Conservation (phyloP, 2,888 invertebrate species). For the Pollenia labialis region DNA sequence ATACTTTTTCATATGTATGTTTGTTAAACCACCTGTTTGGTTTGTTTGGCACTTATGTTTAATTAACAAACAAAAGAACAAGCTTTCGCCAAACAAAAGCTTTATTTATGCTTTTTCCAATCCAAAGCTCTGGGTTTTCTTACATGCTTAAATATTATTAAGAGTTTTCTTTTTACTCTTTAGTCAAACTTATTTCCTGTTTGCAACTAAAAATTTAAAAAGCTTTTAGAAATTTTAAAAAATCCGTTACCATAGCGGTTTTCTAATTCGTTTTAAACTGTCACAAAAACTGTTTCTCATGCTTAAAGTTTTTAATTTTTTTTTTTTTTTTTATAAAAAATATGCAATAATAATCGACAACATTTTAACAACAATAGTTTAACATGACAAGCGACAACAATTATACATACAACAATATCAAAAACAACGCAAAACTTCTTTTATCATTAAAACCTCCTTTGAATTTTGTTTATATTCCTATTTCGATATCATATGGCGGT, state of each 20-base stretch:
- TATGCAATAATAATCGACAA: slow-evolving; percentile 72
- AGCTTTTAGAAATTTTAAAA: no score
- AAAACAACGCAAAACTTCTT: slow-evolving; percentile 41
- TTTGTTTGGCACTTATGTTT: no score
- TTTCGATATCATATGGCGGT: slow-evolving; percentile 21
- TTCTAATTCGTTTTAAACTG: background rate
- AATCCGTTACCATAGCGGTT: background rate
- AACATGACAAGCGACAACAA: slow-evolving; percentile 65
- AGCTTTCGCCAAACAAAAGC: no score
- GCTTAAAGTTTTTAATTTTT: background rate
- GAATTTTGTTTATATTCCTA: slow-evolving; percentile 2
- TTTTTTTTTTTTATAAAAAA: slow-evolving; percentile 7
- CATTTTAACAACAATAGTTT: slow-evolving; percentile 71
- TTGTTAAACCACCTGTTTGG: no score
- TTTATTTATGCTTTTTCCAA: no score
- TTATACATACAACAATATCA: slow-evolving; percentile 48
- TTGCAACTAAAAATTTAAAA: no score
- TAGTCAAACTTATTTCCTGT: no score
- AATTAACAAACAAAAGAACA: no score
- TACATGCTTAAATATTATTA: no score
- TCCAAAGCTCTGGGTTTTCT: no score
- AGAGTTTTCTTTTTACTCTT: no score
- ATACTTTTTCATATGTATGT: no score
- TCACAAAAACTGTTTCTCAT: slow-evolving; percentile 14
- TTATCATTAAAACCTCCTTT: slow-evolving; percentile 44